Evolutionary conservation across 2,888 invertebrate species (phyloP), one percentile per base, ranked within the genome.

Genomic region (Junonia oenone): DNA sequence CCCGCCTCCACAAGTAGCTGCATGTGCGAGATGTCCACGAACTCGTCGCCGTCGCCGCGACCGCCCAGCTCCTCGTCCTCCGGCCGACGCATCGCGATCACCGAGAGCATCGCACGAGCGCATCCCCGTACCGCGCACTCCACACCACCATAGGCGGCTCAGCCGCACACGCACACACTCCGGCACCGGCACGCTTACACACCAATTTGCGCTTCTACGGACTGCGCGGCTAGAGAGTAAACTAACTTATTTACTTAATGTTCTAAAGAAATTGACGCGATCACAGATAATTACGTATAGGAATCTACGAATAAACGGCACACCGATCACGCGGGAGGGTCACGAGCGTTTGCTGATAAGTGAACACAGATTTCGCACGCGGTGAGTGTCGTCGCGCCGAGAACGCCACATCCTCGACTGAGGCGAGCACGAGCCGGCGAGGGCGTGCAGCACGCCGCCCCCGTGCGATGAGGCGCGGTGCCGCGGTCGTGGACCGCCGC

Each of bases 1-100:
- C 87, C 88, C 74, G 88, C 86, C 78, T 95, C 90, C 68, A 95
- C 90, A 69, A 95, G 84, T 78, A 95, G 93, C 73, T 95, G 95
- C 79, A 95, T 95, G 79, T 95, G 95, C 56, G 95, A 92, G 71
- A 95, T 95, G 85, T 96, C 96, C 79, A 96, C 95, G 86, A 95
- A 96, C 87, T 96, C 96, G 86, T 94, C 94, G 81, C 82, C 82
- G 72, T 83, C 86, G 82, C 78, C 86, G 76, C 86, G 85, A 65
- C 83, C 81, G 75, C 83, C 88, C 75, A 88, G 78, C 81, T 89
- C 89, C 88, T 91, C 91, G 89, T 93, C 93, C 92, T 92, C 93
- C 92, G 93, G 93, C 86, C 93, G 93, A 89, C 94, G 93, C 94
- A 94, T 94, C 90, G 94, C 92, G 91, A 94, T 91, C 92, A 92